Conservation (phyloP, 2,888 invertebrate genomes). For the Phyllotreta cruciferae region DNA sequence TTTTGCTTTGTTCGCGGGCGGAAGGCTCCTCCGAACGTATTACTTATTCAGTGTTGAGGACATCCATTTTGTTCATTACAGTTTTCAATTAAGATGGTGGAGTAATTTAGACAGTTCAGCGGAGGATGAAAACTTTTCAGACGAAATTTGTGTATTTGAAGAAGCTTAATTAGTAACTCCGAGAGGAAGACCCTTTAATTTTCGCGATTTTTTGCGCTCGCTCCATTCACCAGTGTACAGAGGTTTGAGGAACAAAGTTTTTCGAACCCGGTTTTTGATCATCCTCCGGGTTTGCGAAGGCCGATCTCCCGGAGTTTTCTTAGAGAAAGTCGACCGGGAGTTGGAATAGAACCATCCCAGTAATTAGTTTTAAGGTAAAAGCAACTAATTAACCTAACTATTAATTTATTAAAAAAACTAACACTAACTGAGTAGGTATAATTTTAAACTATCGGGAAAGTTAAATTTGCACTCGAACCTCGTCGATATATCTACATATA, state of each 20-base stretch:
- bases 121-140: slow-evolving; percentile 36
- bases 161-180: slow-evolving; percentile 42
- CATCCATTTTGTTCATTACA: slow-evolving; percentile 44
- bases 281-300: not conserved
- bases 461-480: too few species aligned
- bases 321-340: not conserved
- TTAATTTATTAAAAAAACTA: too few species aligned
- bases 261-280: slow-evolving; percentile 12
- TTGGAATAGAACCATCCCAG: too few species aligned
- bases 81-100: slow-evolving; percentile 44
- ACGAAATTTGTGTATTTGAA: slow-evolving; percentile 42
- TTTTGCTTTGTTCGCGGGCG: too few species aligned
- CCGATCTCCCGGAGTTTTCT: slow-evolving; percentile 8
- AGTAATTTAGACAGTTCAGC: slow-evolving; percentile 41
- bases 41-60: slow-evolving; percentile 34
- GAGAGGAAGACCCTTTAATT: slow-evolving; percentile 29
- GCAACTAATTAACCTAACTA: too few species aligned
- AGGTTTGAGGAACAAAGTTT: slow-evolving; percentile 16
- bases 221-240: not conserved
- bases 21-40: slow-evolving; percentile 13
- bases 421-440: too few species aligned
- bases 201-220: slow-evolving; percentile 9
- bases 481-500: too few species aligned
- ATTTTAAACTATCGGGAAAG: too few species aligned
- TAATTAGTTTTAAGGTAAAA: too few species aligned